Percentiles rank a stretch among this genome's conserved stretches.
Conservation (phyloP, 2,113 vertebrate species). For the Felis chaus region DNA sequence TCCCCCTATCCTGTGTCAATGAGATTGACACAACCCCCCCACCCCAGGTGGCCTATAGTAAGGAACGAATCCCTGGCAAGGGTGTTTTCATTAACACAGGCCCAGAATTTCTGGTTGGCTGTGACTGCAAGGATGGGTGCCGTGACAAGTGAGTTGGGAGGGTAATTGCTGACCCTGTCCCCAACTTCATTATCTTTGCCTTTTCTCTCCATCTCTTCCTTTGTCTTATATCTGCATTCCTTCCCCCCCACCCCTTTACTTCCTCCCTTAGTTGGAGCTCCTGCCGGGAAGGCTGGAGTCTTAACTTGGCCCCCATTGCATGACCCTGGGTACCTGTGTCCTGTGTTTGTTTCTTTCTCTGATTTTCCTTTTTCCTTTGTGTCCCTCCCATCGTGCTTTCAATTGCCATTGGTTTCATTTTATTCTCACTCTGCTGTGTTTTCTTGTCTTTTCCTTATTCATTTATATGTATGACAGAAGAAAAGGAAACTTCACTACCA, state of each 20-base stretch:
- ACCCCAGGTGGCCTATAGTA: conserved; percentile 96
- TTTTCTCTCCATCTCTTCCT: neutral
- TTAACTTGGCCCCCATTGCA: neutral
- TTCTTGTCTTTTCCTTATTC: neutral
- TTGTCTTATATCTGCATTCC: neutral
- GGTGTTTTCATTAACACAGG: conserved; percentile 97
- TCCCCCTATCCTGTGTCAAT: conserved; percentile 96
- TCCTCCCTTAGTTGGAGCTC: neutral
- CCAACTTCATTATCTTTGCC: neutral
- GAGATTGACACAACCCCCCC: conserved; percentile 95
- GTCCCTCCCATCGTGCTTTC: neutral
- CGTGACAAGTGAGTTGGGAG: conserved; percentile 92
- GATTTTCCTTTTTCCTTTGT: neutral
- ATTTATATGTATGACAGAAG: neutral
- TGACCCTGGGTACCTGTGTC: neutral
- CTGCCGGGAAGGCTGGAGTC: neutral
- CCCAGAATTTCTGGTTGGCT: conserved; percentile 95
- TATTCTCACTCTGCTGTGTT: neutral
- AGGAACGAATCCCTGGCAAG: conserved; percentile 95
- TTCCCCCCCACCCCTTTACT: neutral
- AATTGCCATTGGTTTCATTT: neutral
- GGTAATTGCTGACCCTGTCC: neutral
- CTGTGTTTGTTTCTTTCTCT: neutral
- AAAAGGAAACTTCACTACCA: neutral
- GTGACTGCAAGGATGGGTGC: conserved; percentile 96